Evolutionary conservation across 2,888 invertebrate genomes (phyloP), one percentile per base, ranked within the genome.

Genomic region (Chesias legatella): DNA sequence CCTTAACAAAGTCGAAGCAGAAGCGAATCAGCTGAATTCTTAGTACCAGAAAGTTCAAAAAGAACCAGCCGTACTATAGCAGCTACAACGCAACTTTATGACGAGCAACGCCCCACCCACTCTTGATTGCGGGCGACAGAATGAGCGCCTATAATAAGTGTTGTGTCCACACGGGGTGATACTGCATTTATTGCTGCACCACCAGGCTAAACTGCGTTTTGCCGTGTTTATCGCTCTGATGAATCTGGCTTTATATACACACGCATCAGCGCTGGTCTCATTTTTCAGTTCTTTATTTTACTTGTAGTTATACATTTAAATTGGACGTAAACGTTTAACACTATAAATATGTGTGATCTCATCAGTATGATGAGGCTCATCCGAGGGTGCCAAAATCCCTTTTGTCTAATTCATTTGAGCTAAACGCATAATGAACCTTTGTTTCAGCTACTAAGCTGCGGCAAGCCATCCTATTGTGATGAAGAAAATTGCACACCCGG

Each of bases 391-490:
- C 67, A 63, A 67, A 73, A 70, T 64, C 72, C 72, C 67, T 67
- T 69, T 64, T 63, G 64, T 61, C 56, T 58, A 67, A 72, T 70
- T 76, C 65, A 79, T 81, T 80, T 74, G 79, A 81, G 74, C 65
- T 71, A 69, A 72, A 73, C 63, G 69, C 60, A 74, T 75, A 77
- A 80, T 73, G 72, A 74, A 67, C 67, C 76, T 72, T 77, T 79
- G 75, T 79, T 73, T 67, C 56, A 58, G 60, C 56, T 62, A 60
- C 60, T 58, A 55, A 65, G 67, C 64, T 60, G 58, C 52, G 62
- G 63, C 62, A 60, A 57, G 63, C 65, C 65, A 68, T 78, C 74
- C 73, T 77, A 59, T 62, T 63, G 58, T 63, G 54, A 63, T 62
- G 61, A 55, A 63, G 63, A 58, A 67, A 71, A 72, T 70, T 65